These are phyloP conservation scores for Chlorops oryzae DNA, from an alignment of 1,140 invertebrate genomes.

Conservation along the genomic window DNA sequence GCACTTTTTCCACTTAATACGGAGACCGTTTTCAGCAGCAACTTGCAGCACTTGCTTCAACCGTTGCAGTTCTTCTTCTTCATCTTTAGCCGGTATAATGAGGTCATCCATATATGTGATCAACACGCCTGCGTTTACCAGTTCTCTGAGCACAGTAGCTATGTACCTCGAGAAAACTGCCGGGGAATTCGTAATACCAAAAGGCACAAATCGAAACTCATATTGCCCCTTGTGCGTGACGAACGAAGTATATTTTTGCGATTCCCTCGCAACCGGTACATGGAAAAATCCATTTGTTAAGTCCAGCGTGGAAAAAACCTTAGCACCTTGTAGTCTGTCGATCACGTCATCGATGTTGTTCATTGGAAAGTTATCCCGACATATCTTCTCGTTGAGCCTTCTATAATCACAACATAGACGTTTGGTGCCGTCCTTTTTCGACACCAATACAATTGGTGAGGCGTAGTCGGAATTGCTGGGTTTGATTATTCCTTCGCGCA, in stretches of 20 bases:
- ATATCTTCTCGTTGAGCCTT: conserved; percentile 3
- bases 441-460: conserved; percentile 26
- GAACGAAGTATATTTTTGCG: conserved; percentile 3
- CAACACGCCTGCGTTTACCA: not conserved
- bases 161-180: conserved; percentile 2
- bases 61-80: not conserved
- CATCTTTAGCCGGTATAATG: conserved; percentile 1
- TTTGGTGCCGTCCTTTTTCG: no score
- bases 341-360: conserved; percentile 32
- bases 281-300: conserved; percentile 8
- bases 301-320: conserved; percentile 19
- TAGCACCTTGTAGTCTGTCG: conserved; percentile 16
- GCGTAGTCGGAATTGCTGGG: conserved; percentile 6
- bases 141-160: not conserved
- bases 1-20: conserved; percentile 12
- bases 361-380: conserved; percentile 17
- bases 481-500: not conserved
- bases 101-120: conserved; percentile 8
- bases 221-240: conserved; percentile 6
- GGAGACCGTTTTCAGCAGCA: not conserved
- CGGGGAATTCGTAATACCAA: conserved; percentile 5
- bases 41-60: conserved; percentile 6
- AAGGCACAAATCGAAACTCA: conserved; percentile 2
- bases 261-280: not conserved
- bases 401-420: conserved; percentile 6